Conservation (phyloP, 2,888 invertebrate genomes). For the Scotopteryx bipunctaria region DNA sequence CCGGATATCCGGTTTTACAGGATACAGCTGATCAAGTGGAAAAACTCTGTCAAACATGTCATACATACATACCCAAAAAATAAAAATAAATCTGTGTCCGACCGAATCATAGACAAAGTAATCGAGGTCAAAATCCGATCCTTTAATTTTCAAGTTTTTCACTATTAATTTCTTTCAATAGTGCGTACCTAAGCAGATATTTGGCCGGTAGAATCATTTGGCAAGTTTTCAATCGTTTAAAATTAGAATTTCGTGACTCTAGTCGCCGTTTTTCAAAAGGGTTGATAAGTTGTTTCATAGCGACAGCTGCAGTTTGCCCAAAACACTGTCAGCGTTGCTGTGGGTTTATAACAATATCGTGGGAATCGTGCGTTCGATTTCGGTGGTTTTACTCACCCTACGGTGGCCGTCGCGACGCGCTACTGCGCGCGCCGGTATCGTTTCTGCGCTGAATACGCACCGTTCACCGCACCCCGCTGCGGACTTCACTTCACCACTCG, state of each 20-base stretch:
- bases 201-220: slow-evolving; percentile 49
- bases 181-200: not conserved
- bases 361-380: slow-evolving; percentile 43
- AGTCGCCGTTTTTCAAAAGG: slow-evolving; percentile 36
- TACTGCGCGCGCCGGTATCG: slow-evolving; percentile 71
- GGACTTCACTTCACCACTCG: slow-evolving; percentile 69
- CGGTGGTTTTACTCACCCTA: slow-evolving; percentile 57
- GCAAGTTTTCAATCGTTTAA: slow-evolving; percentile 66
- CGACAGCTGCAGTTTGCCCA: slow-evolving; percentile 31
- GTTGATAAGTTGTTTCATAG: too few relatives aligned
- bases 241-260: slow-evolving; percentile 53
- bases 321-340: slow-evolving; percentile 14
- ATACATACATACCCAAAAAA: too few relatives aligned
- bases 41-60: slow-evolving; percentile 3
- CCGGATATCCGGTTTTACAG: slow-evolving; percentile 16
- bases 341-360: slow-evolving; percentile 23
- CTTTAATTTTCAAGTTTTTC: too few relatives aligned
- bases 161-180: not conserved
- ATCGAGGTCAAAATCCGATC: not conserved
- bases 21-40: slow-evolving; percentile 18
- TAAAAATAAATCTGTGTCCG: too few relatives aligned
- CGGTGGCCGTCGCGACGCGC: slow-evolving; percentile 51
- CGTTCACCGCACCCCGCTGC: slow-evolving; percentile 56
- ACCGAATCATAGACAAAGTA: too few relatives aligned
- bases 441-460: slow-evolving; percentile 68